Evolutionary conservation across 2,888 invertebrate species (phyloP), one percentile per base, ranked within the genome.

Genomic region (Synergus gifuensis): DNA sequence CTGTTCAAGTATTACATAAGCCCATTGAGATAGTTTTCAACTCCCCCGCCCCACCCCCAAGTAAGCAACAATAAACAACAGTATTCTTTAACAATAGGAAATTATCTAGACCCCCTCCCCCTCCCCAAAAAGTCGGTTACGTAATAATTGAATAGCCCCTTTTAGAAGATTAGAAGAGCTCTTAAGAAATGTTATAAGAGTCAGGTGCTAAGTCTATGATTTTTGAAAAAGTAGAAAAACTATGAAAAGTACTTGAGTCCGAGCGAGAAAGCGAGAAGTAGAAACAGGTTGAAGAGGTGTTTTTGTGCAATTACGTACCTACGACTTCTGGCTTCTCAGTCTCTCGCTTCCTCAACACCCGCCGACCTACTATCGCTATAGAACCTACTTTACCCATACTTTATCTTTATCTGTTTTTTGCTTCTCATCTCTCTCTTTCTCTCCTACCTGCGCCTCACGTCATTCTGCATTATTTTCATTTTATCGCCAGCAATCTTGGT

Each of bases 401-500:
- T 88, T 88, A 88, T 89, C 89, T 87, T 87, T 85, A 86, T 87
- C 87, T 83, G 83, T 84, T 86, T 77, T 77, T 79, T 84, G 8
- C 82, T 80, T 64, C 80, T 60, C 79, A 58, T 62, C 54, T 79
- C 67, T 76, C 79, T 78, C 76, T 76, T 54, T 60, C 28, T 76
- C 81, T 46, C 67, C 79, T 42, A 81, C 82, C 83, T 81, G 80
- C 76, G 85, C 82, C 85, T 87, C 89, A 86, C 90, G 91, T 91
- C 91, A 88, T 91, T 91, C 88, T 88, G 89, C 89, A 90, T 91
- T 91, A 91, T 90, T 90, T 91, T 90, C 91, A 90, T 91, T 91
- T 91, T 91, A 91, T 91, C 91, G 90, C 89, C 90, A 87, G 92
- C 90, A 91, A 92, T 91, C 91, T 91, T 91, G 89, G 90, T 90